Percentiles rank a stretch among this genome's conserved stretches.
phyloP scores from a whole-genome alignment of 2,797 vertebrate species.

The Craterocephalus amniculus region DNA sequence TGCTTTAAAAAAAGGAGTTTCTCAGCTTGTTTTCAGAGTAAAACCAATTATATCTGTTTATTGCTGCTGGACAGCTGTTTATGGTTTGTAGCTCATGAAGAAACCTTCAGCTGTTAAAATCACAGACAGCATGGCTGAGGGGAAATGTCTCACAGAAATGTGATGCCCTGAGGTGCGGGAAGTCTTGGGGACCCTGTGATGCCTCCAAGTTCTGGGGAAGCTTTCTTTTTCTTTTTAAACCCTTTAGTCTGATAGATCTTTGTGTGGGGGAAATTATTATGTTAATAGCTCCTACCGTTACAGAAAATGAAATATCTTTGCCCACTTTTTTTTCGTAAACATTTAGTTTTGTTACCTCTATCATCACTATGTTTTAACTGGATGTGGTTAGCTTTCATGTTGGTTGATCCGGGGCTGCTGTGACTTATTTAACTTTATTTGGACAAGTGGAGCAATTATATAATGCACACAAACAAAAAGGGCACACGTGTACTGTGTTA shows the following conservation, averaged over 20 bases:
- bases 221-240: not conserved
- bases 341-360: not conserved
- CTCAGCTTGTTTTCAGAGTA: not conserved
- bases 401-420: not conserved
- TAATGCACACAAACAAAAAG: not conserved
- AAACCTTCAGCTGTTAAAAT: not conserved
- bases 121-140: not conserved
- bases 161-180: conserved; percentile 3
- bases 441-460: not conserved
- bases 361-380: not conserved
- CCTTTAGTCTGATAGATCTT: not conserved
- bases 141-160: conserved; percentile 2
- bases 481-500: not conserved
- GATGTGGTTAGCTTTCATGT: not conserved
- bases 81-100: not conserved
- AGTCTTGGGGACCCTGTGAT: not conserved
- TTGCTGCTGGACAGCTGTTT: not conserved
- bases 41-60: no score
- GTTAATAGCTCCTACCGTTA: not conserved
- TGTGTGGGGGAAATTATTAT: not conserved
- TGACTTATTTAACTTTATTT: not conserved
- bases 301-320: not conserved
- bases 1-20: not conserved
- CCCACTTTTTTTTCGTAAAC: not conserved
- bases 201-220: not conserved